These are phyloP conservation scores for Hemicrepidius hirtus DNA, from an alignment of 2,888 invertebrate species.

Conservation along the genomic window DNA sequence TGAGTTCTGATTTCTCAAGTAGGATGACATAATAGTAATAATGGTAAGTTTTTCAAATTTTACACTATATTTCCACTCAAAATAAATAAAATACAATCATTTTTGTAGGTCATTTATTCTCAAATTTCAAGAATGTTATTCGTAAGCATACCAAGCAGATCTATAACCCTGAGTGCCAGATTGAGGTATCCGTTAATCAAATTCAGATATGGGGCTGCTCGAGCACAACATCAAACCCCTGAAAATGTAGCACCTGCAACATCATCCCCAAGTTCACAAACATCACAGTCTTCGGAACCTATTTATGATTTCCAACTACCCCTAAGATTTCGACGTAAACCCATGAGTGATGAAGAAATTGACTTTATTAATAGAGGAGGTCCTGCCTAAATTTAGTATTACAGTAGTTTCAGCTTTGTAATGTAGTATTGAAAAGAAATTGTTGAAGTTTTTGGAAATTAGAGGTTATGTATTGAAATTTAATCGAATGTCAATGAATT, in stretches of 20 bases:
- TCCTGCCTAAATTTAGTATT: constrained; percentile 52
- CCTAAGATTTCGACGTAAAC: constrained; percentile 64
- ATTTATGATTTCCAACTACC: constrained; percentile 70
- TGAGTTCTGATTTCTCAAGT: too few relatives aligned
- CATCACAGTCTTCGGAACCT: constrained; percentile 56
- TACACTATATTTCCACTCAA: background rate
- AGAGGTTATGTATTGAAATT: constrained; percentile 15
- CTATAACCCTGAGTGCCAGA: constrained; percentile 61
- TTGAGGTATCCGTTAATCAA: constrained; percentile 65
- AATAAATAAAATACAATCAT: background rate
- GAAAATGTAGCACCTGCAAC: constrained; percentile 20
- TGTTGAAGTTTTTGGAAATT: background rate
- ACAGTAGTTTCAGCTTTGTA: background rate
- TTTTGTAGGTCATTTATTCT: background rate
- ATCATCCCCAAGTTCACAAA: constrained; percentile 36
- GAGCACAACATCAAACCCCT: constrained; percentile 58
- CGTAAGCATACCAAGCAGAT: constrained; percentile 54
- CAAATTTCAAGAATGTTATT: constrained; percentile 42
- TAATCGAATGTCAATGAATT: too few relatives aligned
- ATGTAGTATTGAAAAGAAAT: constrained; percentile 3
- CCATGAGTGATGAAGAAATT: constrained; percentile 68
- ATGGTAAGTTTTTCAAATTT: constrained; percentile 1
- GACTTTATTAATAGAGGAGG: constrained; percentile 70
- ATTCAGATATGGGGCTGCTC: constrained; percentile 67
- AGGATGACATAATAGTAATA: background rate